Conservation (phyloP, 1,140 invertebrate species). For the Cepaea nemoralis region DNA sequence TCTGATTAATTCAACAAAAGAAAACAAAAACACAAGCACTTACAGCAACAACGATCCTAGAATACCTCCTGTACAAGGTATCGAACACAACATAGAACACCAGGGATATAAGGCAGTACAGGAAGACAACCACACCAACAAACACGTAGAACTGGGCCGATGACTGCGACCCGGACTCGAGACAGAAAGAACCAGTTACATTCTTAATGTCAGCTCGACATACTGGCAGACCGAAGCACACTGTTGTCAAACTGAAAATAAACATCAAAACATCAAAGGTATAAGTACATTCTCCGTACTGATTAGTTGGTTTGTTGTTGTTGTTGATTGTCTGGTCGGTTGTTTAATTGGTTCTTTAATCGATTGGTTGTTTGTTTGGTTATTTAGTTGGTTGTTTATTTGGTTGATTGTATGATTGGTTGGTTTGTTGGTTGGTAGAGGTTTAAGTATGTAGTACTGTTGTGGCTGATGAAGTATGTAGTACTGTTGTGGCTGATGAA, state of each 20-base stretch:
- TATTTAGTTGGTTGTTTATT: background rate
- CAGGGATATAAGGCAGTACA: conserved; percentile 77
- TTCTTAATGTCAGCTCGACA: conserved; percentile 35
- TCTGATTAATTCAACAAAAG: no score
- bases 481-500: no score
- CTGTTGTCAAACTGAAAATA: conserved; percentile 51
- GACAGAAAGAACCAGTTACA: conserved; percentile 6
- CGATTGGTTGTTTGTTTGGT: background rate
- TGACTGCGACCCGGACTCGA: conserved; percentile 63
- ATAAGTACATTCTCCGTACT: background rate
- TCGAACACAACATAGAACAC: conserved; percentile 77
- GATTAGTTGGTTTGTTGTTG: background rate
- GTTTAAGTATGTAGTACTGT: no score
- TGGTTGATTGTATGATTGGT: background rate
- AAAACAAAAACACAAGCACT: conserved; percentile 50
- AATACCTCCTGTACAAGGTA: conserved; percentile 76
- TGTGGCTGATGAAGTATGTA: no score
- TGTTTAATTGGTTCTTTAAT: background rate
- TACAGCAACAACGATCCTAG: conserved; percentile 73
- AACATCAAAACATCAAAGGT: conserved; percentile 10
- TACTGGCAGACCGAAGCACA: conserved; percentile 18
- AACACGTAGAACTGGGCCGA: conserved; percentile 81
- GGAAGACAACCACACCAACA: conserved; percentile 79
- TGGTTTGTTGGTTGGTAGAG: background rate
- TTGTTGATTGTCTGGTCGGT: background rate